Base-by-base conservation (phyloP, 1,140 invertebrate species). In the Musca vetustissima region DNA sequence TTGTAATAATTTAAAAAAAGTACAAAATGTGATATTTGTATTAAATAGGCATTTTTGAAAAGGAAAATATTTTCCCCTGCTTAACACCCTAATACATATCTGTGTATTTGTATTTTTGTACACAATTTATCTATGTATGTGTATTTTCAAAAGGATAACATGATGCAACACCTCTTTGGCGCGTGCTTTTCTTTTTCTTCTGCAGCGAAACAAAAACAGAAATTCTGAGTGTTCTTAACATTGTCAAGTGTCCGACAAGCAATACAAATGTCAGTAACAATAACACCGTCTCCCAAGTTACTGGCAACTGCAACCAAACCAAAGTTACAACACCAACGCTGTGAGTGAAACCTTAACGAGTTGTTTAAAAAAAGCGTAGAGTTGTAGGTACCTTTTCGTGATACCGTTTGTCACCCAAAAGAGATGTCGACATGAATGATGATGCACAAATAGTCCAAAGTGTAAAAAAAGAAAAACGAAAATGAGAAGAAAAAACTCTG, bases 171-270 rank as follows among this genome's bases (percentile, higher is more conserved):
- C 55, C 55, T 59, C 55, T 59, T 59, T 59, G 25, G 55, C 55
- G 55, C 55, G 14, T 59, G 55, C 48, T 17, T 15, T 49, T 49
- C 14, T 17, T 49, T 59, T 59, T 24, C 22, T 49, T 4, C 17
- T 14, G 48, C 48, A n/a, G 48, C 48, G 15, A 15, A 15, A 49
- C 17, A 15, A 4, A 49, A n/a, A 49, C 17, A n/a, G 48, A 4
- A n/a, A 15, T 49, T 7, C 15, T 59, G 32, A 36, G 57, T 61
- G 36, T 43, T 61, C 57, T 61, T 59, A 59, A 59, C 32, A 61
- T 61, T 61, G 57, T 61, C 57, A 61, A 61, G 57, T 61, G 57
- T 61, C 57, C 57, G 57, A 61, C 57, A 61, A 61, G 57, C 32
- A 61, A 61, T 61, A 61, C 57, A 61, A 61, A 61, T 61, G 57